Evolutionary conservation across 2,888 invertebrate species (phyloP).

Genomic region (Tenodera sinensis): DNA sequence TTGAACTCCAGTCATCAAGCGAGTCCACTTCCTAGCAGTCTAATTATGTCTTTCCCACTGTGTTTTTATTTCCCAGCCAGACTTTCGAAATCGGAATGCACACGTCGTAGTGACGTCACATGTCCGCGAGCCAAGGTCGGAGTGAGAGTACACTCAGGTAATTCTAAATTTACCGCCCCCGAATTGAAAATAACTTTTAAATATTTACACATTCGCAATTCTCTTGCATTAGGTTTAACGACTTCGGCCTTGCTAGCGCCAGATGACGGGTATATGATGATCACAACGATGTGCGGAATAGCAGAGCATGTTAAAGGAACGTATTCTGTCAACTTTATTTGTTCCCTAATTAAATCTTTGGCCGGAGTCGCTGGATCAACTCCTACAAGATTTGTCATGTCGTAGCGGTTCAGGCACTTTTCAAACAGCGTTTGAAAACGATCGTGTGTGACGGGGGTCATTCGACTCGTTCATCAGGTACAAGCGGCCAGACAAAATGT

Average conservation of each 20-base stretch:
- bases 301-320: not conserved
- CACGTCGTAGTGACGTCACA: conserved; percentile 1
- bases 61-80: not conserved
- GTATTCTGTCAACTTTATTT: not conserved
- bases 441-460: not conserved
- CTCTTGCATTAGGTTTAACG: not conserved
- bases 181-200: not conserved
- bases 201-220: not conserved
- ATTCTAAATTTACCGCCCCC: not conserved
- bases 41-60: not conserved
- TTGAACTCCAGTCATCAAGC: not conserved
- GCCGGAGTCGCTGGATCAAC: not conserved
- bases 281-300: not conserved
- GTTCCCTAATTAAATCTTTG: not conserved
- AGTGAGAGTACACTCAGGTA: not conserved
- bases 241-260: not conserved
- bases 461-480: not conserved
- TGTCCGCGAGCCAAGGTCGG: not conserved
- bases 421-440: not conserved
- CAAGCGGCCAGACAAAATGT: not conserved
- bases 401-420: not conserved
- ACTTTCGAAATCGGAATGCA: not conserved
- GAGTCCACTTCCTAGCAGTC: not conserved
- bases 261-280: not conserved
- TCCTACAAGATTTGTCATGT: not conserved